A percentile compares a stretch with the other conserved stretches of the same genome.
phyloP scores from a whole-genome alignment of 30 jellyfish, hydroid and myxozoan species.

The Chrysaora quinquecirrha region DNA sequence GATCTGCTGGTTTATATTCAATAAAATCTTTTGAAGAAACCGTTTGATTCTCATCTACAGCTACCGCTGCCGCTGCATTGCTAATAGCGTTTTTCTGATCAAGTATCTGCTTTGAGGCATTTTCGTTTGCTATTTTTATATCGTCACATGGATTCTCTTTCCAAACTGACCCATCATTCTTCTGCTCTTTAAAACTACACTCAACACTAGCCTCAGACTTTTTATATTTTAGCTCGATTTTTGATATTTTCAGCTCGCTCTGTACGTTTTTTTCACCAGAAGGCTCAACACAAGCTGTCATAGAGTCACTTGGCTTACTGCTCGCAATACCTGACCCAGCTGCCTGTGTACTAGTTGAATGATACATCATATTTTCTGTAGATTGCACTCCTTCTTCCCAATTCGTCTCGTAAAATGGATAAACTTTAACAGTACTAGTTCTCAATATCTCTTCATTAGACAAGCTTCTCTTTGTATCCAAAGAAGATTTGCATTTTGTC shows the following conservation, averaged over 20 bases:
- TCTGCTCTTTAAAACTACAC: neutral
- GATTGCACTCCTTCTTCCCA: conserved; percentile 11
- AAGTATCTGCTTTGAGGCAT: neutral
- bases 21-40: neutral
- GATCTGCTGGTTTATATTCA: neutral
- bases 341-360: neutral
- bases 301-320: neutral
- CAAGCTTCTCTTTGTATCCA: conserved; percentile 8
- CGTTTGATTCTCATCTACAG: no score
- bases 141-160: neutral
- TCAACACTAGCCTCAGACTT: neutral
- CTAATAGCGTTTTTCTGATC: neutral
- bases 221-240: neutral
- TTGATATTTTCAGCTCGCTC: neutral
- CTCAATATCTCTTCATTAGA: conserved; percentile 31
- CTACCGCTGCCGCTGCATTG: neutral
- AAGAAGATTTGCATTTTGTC: conserved; percentile 47
- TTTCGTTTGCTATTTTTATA: neutral
- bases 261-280: neutral
- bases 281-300: neutral
- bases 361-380: neutral
- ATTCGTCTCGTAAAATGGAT: conserved; percentile 54
- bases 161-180: neutral
- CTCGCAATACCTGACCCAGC: neutral
- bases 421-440: conserved; percentile 31